Conservation (phyloP, 2,888 invertebrate species). For the Aspidapion aeneum region DNA sequence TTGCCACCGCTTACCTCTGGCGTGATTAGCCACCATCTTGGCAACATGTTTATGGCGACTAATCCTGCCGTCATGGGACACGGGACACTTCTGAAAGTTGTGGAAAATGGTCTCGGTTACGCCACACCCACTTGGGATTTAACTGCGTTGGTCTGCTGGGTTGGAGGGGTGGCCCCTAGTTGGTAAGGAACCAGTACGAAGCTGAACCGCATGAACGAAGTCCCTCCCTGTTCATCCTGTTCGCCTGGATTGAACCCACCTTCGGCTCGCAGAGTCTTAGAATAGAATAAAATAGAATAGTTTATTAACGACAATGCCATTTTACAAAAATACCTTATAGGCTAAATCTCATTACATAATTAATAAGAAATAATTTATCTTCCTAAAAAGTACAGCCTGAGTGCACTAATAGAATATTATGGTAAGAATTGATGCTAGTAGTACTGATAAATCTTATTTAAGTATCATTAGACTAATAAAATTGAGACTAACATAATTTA, state of each 20-base stretch:
- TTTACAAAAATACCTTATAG: too few relatives aligned
- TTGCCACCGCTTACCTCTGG: slow-evolving; percentile 4
- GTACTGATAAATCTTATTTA: too few relatives aligned
- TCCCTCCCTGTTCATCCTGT: slow-evolving; percentile 31
- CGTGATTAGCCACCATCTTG: slow-evolving; percentile 7
- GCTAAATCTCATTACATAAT: too few relatives aligned
- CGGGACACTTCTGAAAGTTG: slow-evolving; percentile 20
- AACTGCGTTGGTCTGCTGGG: slow-evolving; percentile 21
- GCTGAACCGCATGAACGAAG: slow-evolving; percentile 29
- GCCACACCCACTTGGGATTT: slow-evolving; percentile 24
- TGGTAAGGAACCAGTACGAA: slow-evolving; percentile 28
- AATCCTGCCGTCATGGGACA: slow-evolving; percentile 13
- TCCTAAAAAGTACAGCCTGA: too few relatives aligned
- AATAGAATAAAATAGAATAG: too few relatives aligned
- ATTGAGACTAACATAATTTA: too few relatives aligned
- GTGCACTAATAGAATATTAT: too few relatives aligned
- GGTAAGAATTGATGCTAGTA: too few relatives aligned
- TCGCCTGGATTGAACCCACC: slow-evolving; percentile 20
- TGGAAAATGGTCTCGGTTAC: slow-evolving; percentile 23
- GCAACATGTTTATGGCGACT: slow-evolving; percentile 25
- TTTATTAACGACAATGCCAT: too few relatives aligned
- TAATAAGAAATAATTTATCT: too few relatives aligned
- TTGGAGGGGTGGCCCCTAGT: slow-evolving; percentile 28
- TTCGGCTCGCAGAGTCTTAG: too few relatives aligned
- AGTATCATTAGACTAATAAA: too few relatives aligned